These are phyloP conservation scores for Eremobia ochroleuca DNA, from an alignment of 2,888 invertebrate genomes.

Conservation along the genomic window DNA sequence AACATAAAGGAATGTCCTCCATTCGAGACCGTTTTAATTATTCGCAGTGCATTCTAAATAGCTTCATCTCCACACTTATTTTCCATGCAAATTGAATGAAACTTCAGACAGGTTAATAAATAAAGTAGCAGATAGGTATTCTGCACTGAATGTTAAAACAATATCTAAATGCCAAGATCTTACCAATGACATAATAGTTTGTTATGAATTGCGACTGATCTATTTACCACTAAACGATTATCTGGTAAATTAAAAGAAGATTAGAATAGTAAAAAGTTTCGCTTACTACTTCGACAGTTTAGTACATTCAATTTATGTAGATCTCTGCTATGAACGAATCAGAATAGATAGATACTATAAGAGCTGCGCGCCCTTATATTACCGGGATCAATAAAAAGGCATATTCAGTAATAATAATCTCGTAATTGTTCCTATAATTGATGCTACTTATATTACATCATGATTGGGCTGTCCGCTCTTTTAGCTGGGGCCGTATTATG, in stretches of 20 bases:
- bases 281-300: neutral
- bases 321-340: neutral
- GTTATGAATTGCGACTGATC: neutral
- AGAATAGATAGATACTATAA: neutral
- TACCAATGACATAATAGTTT: neutral
- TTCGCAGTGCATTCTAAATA: slow-evolving; percentile 13
- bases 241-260: neutral
- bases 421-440: too few relatives aligned
- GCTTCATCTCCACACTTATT: slow-evolving; percentile 5
- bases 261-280: neutral
- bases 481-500: too few relatives aligned
- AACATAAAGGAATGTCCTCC: neutral
- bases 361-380: too few relatives aligned
- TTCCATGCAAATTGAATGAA: slow-evolving; percentile 36
- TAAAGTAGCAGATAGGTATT: neutral
- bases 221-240: neutral
- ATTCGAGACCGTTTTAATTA: neutral
- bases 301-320: slow-evolving; percentile 3
- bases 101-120: slow-evolving; percentile 14
- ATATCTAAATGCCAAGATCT: slow-evolving; percentile 15
- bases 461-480: too few relatives aligned
- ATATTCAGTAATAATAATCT: too few relatives aligned
- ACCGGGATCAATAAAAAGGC: too few relatives aligned
- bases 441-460: too few relatives aligned
- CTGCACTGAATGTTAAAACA: slow-evolving; percentile 17